These are phyloP conservation scores for Aleiodes sp. DNA, from an alignment of 1,140 invertebrate species.

Conservation along the genomic window DNA sequence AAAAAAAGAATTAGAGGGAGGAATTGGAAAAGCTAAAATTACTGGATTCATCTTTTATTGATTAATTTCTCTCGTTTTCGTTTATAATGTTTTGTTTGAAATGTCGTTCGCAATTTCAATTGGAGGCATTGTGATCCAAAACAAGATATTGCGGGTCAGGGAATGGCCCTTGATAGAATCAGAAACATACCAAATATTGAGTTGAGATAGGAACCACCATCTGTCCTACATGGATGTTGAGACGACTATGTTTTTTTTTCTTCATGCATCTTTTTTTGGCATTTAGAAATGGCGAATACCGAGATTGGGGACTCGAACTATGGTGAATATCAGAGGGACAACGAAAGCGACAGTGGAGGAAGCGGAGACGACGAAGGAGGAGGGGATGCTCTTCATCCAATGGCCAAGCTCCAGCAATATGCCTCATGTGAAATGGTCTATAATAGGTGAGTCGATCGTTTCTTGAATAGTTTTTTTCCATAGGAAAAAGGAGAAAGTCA, in stretches of 20 bases:
- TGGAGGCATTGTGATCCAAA: slow-evolving; percentile 30
- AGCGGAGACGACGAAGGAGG: slow-evolving; percentile 42
- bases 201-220: neutral
- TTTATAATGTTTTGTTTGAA: neutral
- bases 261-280: neutral
- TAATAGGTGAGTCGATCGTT: slow-evolving; percentile 50
- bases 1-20: neutral
- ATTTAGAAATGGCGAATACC: slow-evolving; percentile 20
- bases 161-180: neutral
- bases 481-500: no score
- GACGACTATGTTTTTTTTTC: neutral
- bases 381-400: slow-evolving; percentile 42
- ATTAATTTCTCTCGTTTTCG: neutral
- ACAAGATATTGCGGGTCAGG: slow-evolving; percentile 33
- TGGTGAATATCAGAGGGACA: slow-evolving; percentile 37
- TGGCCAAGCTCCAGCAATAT: slow-evolving; percentile 39
- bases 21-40: no score
- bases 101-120: slow-evolving; percentile 9
- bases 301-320: slow-evolving; percentile 18
- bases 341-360: slow-evolving; percentile 52
- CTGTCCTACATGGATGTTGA: neutral
- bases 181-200: neutral
- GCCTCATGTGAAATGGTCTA: slow-evolving; percentile 40
- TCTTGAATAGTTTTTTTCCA: neutral
- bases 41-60: no score